phyloP scores from a whole-genome alignment of 2,797 vertebrate species.

The Danio albolineatus region DNA sequence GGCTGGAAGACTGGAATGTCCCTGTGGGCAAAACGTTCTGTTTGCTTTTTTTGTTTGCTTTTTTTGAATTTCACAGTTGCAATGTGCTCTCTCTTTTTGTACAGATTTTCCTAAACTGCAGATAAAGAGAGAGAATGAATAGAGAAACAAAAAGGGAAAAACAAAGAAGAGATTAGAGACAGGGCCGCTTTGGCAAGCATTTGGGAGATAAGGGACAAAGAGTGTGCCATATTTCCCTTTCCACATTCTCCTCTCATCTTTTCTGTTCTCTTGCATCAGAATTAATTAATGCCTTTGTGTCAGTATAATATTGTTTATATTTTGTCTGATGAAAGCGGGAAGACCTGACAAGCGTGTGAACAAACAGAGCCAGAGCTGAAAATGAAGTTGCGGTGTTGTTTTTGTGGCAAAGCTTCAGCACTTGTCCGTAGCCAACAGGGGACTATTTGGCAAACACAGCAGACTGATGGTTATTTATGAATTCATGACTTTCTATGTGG shows the following conservation, averaged over 20 bases:
- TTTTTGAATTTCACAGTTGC: slow-evolving; percentile 36
- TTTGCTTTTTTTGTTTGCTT: slow-evolving; percentile 13
- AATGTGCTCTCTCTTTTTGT: slow-evolving; percentile 47
- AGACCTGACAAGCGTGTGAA: slow-evolving; percentile 57
- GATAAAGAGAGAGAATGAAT: slow-evolving; percentile 60
- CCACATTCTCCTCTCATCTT: slow-evolving; percentile 48
- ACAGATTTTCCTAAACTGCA: slow-evolving; percentile 61
- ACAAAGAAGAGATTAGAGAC: slow-evolving; percentile 70
- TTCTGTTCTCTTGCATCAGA: slow-evolving; percentile 55
- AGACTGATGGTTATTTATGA: slow-evolving; percentile 64
- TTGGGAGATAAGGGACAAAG: slow-evolving; percentile 68
- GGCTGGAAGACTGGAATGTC: slow-evolving; percentile 21
- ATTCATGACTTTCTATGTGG: slow-evolving; percentile 58
- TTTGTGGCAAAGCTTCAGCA: slow-evolving; percentile 43
- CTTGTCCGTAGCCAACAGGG: slow-evolving; percentile 38
- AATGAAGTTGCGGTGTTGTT: slow-evolving; percentile 46
- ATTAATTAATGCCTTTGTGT: slow-evolving; percentile 72
- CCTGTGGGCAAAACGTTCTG: slow-evolving; percentile 37
- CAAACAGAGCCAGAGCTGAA: slow-evolving; percentile 47
- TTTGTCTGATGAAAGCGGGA: slow-evolving; percentile 22
- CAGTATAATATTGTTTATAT: slow-evolving; percentile 38
- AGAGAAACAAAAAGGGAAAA: slow-evolving; percentile 64
- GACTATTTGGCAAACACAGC: slow-evolving; percentile 45
- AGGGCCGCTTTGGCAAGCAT: slow-evolving; percentile 62
- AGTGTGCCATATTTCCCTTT: slow-evolving; percentile 51